Evolutionary conservation across 2,888 invertebrate genomes (phyloP).

Genomic region (Torymus aiolomorphi): DNA sequence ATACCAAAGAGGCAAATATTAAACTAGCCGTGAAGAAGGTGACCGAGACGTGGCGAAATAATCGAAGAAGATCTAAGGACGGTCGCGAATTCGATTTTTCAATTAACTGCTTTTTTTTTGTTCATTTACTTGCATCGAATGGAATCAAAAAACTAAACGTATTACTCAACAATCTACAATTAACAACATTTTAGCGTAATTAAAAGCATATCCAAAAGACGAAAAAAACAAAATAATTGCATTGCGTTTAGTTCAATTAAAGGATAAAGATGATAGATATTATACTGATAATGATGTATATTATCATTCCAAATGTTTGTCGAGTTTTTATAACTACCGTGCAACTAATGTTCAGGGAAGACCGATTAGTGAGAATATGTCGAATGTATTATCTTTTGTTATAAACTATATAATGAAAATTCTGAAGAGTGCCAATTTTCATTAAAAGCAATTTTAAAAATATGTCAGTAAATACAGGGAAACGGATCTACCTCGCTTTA

Average conservation of each 20-base stretch:
- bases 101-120: background rate
- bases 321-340: conserved; percentile 17
- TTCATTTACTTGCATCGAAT: background rate
- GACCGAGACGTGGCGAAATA: background rate
- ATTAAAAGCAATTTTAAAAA: conserved; percentile 31
- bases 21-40: conserved; percentile 23
- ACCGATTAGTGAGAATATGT: conserved; percentile 40
- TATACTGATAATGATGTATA: conserved; percentile 38
- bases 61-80: background rate
- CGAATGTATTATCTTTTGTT: conserved; percentile 30
- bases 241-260: conserved; percentile 30
- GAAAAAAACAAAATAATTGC: conserved; percentile 36
- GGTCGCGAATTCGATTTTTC: background rate
- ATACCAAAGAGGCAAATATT: conserved; percentile 42
- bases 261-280: conserved; percentile 39
- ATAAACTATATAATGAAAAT: conserved; percentile 46
- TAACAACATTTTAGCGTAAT: conserved; percentile 40
- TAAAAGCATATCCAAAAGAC: conserved; percentile 22
- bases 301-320: conserved; percentile 33
- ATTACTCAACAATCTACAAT: conserved; percentile 20
- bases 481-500: conserved; percentile 14
- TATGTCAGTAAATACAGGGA: background rate
- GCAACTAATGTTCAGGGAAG: too few relatives aligned
- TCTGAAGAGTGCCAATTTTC: conserved; percentile 50
- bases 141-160: background rate